phyloP scores from a whole-genome alignment of 2,888 invertebrate genomes.

The Yponomeuta malinellus region DNA sequence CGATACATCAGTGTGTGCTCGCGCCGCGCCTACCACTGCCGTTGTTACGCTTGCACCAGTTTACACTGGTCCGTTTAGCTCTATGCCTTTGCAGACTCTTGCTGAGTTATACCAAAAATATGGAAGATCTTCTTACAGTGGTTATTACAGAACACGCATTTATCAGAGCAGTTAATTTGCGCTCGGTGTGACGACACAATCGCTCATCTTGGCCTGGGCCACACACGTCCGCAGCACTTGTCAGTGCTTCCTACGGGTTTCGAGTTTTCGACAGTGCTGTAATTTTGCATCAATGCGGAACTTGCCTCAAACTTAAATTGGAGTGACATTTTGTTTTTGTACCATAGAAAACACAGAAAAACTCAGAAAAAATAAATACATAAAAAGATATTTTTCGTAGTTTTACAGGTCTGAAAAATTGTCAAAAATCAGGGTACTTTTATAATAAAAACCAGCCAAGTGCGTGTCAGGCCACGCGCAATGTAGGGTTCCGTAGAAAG shows the following conservation, averaged over 20 bases:
- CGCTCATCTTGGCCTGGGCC: slow-evolving; percentile 45
- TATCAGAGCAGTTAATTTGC: slow-evolving; percentile 72
- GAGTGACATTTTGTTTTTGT: neutral
- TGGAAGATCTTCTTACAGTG: slow-evolving; percentile 34
- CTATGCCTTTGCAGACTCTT: slow-evolving; percentile 23
- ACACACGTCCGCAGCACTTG: slow-evolving; percentile 13
- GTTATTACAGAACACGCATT: slow-evolving; percentile 51
- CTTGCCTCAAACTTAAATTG: neutral
- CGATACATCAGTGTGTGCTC: slow-evolving; percentile 61
- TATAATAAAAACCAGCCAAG: too few relatives aligned
- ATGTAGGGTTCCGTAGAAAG: too few relatives aligned
- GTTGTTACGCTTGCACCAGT: slow-evolving; percentile 27
- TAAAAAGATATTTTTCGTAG: too few relatives aligned
- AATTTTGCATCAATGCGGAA: too few relatives aligned
- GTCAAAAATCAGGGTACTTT: too few relatives aligned
- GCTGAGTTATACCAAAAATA: neutral
- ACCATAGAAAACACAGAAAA: neutral
- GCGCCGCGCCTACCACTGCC: slow-evolving; percentile 45
- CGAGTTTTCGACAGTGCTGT: neutral
- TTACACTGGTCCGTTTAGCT: slow-evolving; percentile 29
- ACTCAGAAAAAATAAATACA: neutral
- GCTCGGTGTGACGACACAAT: slow-evolving; percentile 62
- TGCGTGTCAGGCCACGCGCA: too few relatives aligned
- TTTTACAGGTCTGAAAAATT: too few relatives aligned
- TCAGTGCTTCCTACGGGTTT: neutral